Percentiles rank a stretch among this genome's conserved stretches.
phyloP scores from a whole-genome alignment of 2,113 vertebrate species.

The Okapia johnstoni region DNA sequence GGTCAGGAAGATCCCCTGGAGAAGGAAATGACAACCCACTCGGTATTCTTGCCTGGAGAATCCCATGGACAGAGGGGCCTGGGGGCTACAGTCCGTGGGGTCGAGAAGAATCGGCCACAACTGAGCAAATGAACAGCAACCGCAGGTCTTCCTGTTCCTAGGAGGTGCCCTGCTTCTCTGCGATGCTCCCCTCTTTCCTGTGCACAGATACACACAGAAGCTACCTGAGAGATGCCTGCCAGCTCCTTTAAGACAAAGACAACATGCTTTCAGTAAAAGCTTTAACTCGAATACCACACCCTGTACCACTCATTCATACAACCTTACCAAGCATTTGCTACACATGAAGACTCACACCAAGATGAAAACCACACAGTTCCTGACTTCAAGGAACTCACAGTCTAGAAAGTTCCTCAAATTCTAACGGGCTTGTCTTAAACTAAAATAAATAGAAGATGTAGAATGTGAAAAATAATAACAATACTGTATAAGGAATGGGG shows the following conservation, averaged over 20 bases:
- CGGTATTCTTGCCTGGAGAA: neutral
- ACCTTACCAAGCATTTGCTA: neutral
- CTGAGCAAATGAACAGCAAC: fast-evolving
- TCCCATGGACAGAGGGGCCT: neutral
- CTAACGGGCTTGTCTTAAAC: constrained; percentile 33
- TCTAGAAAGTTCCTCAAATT: neutral
- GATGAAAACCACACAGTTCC: neutral
- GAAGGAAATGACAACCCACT: neutral
- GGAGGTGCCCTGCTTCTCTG: neutral
- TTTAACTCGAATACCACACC: neutral
- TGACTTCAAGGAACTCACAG: neutral
- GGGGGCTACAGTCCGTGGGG: neutral
- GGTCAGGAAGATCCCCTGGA: neutral
- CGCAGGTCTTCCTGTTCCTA: too few species aligned
- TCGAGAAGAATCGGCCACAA: neutral
- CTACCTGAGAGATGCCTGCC: neutral
- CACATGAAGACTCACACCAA: neutral
- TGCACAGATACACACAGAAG: neutral
- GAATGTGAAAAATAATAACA: neutral
- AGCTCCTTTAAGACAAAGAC: neutral
- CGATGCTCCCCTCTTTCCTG: neutral
- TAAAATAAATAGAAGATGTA: neutral
- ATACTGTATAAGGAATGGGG: neutral
- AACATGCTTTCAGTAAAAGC: neutral
- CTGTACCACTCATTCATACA: neutral